Evolutionary conservation across 1,140 invertebrate genomes (phyloP), one percentile per base, ranked within the genome.

Genomic region (Brachionus asplanchnoidis): DNA sequence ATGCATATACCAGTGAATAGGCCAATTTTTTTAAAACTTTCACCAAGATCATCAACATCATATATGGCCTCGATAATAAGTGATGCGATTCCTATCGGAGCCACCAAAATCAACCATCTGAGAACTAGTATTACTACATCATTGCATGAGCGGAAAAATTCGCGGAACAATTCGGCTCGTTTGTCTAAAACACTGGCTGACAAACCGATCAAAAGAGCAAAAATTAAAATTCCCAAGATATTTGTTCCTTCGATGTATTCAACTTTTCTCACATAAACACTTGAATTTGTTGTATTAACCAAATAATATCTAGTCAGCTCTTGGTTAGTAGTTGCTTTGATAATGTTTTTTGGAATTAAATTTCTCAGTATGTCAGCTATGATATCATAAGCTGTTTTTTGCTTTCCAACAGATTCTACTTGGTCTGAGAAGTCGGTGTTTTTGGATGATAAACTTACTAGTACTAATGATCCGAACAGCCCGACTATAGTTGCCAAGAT

Each of bases 301-400:
- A 46, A 20, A 42, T 66, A 68, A 46, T 82, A 82, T 26, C 28
- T 26, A 0, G 79, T 82, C 9, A 82, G 28, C 14, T 82, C 79
- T 82, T 82, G 79, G 17, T 82, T 60, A 20, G 79, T 82, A 3
- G 79, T 82, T 17, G 79, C 79, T 68, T 82, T 82, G 12, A 82
- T 82, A n/a, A 82, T 82, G 11, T 82, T 82, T 46, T 82, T 82
- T 11, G 79, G 79, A 32, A 82, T 82, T 36, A 82, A 46, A 36
- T 60, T 68, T 42, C 26, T 40, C 20, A 82, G 26, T 36, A 82
- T 82, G 65, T 82, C 79, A 65, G 79, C 50, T 42, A 82, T 82
- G 40, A 82, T 68, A 36, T 82, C 79, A 17, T 82, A 82, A 20
- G 79, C 60, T 23, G 53, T 82, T 46, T 82, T 82, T 42, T 82